These are phyloP conservation scores for Drosophila oshimai DNA, from an alignment of 1,140 invertebrate genomes.

Conservation along the genomic window DNA sequence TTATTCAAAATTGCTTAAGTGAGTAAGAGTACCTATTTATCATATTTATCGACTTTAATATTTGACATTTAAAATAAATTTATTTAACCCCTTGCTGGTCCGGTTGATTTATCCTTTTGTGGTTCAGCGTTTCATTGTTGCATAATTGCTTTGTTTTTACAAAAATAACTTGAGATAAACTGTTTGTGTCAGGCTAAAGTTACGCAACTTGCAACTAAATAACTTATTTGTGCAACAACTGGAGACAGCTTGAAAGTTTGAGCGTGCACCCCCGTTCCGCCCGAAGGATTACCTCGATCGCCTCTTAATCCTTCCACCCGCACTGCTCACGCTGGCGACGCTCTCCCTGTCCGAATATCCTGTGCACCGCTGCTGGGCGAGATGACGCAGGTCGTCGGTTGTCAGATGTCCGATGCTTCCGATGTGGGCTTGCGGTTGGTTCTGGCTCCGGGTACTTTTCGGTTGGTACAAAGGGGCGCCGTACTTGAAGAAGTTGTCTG, in stretches of 20 bases:
- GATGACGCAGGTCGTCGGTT: slow-evolving; percentile 55
- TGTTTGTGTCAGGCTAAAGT: slow-evolving; percentile 4
- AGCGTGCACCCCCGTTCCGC: neutral
- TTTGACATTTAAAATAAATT: too few species aligned
- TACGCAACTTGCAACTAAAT: neutral
- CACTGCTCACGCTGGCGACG: slow-evolving; percentile 61
- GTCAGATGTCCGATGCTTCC: slow-evolving; percentile 39
- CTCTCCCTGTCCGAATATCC: slow-evolving; percentile 70
- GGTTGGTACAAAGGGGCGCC: slow-evolving; percentile 69
- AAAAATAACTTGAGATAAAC: neutral
- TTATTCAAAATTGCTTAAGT: too few species aligned
- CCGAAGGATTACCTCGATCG: slow-evolving; percentile 48
- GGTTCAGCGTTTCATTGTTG: slow-evolving; percentile 6
- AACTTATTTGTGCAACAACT: neutral
- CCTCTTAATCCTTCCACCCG: slow-evolving; percentile 53
- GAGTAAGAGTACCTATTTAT: too few species aligned
- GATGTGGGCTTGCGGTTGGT: slow-evolving; percentile 53
- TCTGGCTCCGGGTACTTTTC: slow-evolving; percentile 62
- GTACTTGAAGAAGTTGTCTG: slow-evolving; percentile 76
- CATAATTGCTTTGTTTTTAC: slow-evolving; percentile 5
- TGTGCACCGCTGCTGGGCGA: slow-evolving; percentile 35
- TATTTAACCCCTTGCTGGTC: too few species aligned
- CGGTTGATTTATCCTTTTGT: neutral
- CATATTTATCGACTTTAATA: too few species aligned
- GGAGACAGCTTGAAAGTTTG: slow-evolving; percentile 1